Evolutionary conservation across 2,888 invertebrate species (phyloP), one percentile per base, ranked within the genome.

Genomic region (Eulithis prunata): DNA sequence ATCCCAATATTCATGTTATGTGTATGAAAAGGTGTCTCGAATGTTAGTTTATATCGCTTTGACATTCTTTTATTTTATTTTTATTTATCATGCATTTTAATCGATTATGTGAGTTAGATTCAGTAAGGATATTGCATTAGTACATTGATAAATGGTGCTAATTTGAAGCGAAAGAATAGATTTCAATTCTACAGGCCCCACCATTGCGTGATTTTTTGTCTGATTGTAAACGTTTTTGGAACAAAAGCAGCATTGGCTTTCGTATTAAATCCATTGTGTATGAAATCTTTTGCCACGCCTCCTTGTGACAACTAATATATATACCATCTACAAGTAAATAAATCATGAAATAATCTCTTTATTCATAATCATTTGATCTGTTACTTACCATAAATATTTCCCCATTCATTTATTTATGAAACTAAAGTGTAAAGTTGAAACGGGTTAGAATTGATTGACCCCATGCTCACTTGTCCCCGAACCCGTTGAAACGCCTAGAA

Each of bases 61-160:
- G 53, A 67, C 67, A 63, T 63, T 58, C 12, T 47, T 55, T 14
- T 66, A 60, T 58, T 45, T n/a, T 47, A 49, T 51, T 58, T 36
- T 55, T 28, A 52, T 62, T 45, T 59, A 55, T 41, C 49, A 55
- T 58, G 46, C 21, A 49, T 58, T 38, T 61, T 62, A 66, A 51
- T 45, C 10, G 14, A 64, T 45, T 21, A 61, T 41, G 7, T 6
- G 13, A 53, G 6, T 5, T 6, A 43, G 28, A 56, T 41, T 49
- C 3, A 3, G 8, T 49, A 47, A 14, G 13, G 8, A 41, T 47
- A 7, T 47, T 49, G 4, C 11, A 49, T 49, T 49, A 1, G 21
- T 21, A 21, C 21, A 21, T 49, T 11, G 21, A 21, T 49, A 21
- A 11, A 49, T 49, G 21, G 21, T 49, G 49, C 49, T 49, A 46